Percentiles rank a stretch among this genome's conserved stretches.
These are phyloP conservation scores for Salpingus planirostris DNA, from an alignment of 2,888 invertebrate species.

Conservation along the genomic window DNA sequence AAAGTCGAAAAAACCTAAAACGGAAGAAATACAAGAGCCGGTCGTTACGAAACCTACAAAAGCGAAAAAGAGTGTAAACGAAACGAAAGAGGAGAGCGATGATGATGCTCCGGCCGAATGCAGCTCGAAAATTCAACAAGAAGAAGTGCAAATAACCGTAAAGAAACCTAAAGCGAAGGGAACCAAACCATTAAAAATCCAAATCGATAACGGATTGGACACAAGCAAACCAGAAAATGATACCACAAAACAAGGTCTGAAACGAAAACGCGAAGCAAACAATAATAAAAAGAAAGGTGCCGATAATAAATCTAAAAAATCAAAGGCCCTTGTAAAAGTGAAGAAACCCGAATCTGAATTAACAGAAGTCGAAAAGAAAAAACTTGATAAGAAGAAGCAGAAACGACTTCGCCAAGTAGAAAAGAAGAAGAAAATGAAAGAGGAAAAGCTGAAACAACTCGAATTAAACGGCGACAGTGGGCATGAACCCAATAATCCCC, in stretches of 20 bases:
- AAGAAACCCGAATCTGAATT: constrained; percentile 4
- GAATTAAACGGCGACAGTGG: constrained; percentile 32
- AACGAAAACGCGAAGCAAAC: constrained; percentile 4
- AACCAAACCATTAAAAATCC: neutral
- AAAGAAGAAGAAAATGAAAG: constrained; percentile 17
- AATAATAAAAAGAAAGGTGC: constrained; percentile 2
- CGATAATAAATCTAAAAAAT: no score
- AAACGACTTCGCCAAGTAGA: constrained; percentile 23
- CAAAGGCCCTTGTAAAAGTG: neutral
- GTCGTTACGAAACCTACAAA: neutral
- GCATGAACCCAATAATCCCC: constrained; percentile 5
- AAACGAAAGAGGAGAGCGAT: constrained; percentile 4
- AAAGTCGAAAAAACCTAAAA: constrained; percentile 9
- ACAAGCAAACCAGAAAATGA: constrained; percentile 1
- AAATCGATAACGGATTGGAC: neutral
- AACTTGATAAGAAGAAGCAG: constrained; percentile 27
- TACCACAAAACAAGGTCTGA: constrained; percentile 1
- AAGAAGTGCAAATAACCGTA: constrained; percentile 5
- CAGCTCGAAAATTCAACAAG: constrained; percentile 21
- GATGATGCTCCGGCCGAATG: constrained; percentile 10
- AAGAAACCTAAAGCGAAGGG: neutral
- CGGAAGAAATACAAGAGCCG: no score
- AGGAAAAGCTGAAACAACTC: constrained; percentile 20
- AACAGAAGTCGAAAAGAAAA: constrained; percentile 21
- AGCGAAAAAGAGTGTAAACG: constrained; percentile 2